Base-by-base conservation (phyloP, 2,888 invertebrate species). In the Apocheima hispidaria region DNA sequence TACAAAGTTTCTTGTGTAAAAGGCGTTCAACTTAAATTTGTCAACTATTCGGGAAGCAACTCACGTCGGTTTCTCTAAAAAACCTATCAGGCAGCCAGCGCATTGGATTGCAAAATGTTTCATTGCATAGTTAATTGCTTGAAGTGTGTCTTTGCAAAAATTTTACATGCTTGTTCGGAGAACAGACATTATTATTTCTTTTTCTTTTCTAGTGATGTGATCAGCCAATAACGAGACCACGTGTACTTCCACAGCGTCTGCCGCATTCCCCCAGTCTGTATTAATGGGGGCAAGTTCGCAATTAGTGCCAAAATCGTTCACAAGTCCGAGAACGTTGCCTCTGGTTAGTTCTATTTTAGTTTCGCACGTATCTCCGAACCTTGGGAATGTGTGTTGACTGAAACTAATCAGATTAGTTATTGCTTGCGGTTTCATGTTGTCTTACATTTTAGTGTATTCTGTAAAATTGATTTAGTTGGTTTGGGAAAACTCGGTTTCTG, bases 311-410 rank as follows among this genome's bases (percentile, higher is more conserved):
- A 64, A 60, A 57, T 54, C 57, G 60, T 63, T 60, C 71, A 50
- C 69, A 78, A 76, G 69, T 51, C 54, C 49, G 56, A 56, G 69
- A 57, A 65, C 63, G 66, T 80, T 80, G 77, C 71, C 79, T 70
- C 60, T 74, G 76, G 80, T 79, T 78, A 78, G 78, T 73, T 72
- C 73, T 79, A 77, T 79, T 74, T 73, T 66, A 70, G 68, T 63
- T 62, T 62, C 36, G 53, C 51, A 63, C 60, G 61, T 56, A 59
- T 68, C 65, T 63, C 56, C 71, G 71, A 62, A 60, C 67, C 51
- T 73, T 48, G 53, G 52, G 41, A 61, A 68, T 70, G 66, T 63
- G 44, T 57, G 56, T 63, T 64, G 53, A 38, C 23, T 60, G 49
- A 53, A 54, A 60, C 28, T 50, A 35, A 20, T 51, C 28, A 28